A percentile compares a stretch with the other conserved stretches of the same genome.
Evolutionary conservation across 2,797 vertebrate genomes (phyloP).

Genomic region (Tiaroga cobitis): DNA sequence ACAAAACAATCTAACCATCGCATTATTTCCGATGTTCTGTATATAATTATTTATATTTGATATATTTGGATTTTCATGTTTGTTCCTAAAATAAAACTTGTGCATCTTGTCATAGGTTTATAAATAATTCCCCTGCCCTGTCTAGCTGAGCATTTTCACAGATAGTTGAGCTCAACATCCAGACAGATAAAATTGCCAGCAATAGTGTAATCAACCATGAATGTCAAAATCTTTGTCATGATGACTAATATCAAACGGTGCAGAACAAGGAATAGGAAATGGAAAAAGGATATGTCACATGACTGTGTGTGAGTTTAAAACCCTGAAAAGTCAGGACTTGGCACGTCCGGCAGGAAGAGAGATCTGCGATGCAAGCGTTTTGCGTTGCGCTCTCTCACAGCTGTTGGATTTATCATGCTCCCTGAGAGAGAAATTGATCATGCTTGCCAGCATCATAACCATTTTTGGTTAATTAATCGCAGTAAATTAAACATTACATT

Average conservation of each 20-base stretch:
- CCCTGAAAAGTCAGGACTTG: constrained; percentile 31
- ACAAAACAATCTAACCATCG: not conserved
- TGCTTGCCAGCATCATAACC: not conserved
- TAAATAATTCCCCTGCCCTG: not conserved
- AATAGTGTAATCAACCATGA: constrained; percentile 5
- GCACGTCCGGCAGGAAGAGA: constrained; percentile 17
- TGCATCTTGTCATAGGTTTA: not conserved
- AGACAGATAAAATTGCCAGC: not conserved
- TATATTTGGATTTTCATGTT: constrained; percentile 6
- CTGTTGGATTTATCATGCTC: constrained; percentile 40
- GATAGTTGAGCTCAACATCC: constrained; percentile 22
- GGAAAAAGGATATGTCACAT: not conserved
- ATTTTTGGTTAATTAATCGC: not conserved
- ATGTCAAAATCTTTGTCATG: not conserved
- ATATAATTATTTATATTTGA: not conserved
- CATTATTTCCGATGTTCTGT: not conserved
- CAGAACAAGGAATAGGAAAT: constrained; percentile 23
- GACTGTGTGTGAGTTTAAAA: constrained; percentile 21
- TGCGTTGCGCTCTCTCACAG: constrained; percentile 19
- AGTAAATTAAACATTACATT: not conserved
- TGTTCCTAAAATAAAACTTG: not conserved
- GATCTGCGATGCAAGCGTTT: constrained; percentile 31
- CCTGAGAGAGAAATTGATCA: constrained; percentile 10
- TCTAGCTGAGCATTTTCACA: constrained; percentile 19
- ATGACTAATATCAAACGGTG: not conserved